These are phyloP conservation scores for Cassiopea andromeda DNA, from an alignment of 30 jellyfish, hydroid and myxozoan genomes.

Conservation along the genomic window DNA sequence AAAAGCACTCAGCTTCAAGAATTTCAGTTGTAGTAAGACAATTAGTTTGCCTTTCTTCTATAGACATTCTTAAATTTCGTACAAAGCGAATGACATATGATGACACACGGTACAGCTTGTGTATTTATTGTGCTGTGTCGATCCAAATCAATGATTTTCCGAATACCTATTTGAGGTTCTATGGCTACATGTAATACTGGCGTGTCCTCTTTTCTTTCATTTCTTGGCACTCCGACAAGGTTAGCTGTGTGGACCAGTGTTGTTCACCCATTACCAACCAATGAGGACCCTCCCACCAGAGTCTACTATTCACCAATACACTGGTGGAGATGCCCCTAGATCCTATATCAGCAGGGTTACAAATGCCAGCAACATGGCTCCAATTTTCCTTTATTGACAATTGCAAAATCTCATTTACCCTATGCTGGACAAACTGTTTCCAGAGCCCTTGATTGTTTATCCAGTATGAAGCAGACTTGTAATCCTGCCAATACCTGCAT, in stretches of 20 bases:
- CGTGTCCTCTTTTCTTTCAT: conserved; percentile 11
- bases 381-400: conserved; percentile 11
- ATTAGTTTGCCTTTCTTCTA: not conserved
- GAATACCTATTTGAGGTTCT: not conserved
- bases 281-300: conserved; percentile 65
- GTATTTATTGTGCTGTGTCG: conserved; percentile 12
- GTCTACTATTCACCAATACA: conserved; percentile 1
- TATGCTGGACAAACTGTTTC: conserved; percentile 60
- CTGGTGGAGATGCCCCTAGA: conserved; percentile 52
- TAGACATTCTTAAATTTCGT: not conserved
- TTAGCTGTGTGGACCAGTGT: conserved; percentile 33
- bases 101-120: conserved; percentile 3
- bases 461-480: conserved; percentile 42
- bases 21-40: conserved; percentile 3
- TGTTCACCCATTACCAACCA: conserved; percentile 44
- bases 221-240: conserved; percentile 12
- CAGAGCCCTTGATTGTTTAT: conserved; percentile 41
- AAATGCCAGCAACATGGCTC: conserved; percentile 51
- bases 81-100: conserved; percentile 20
- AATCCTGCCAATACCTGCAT: conserved; percentile 43
- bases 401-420: conserved; percentile 53
- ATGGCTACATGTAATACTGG: not conserved
- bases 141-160: not conserved
- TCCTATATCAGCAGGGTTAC: conserved; percentile 66
- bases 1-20: not conserved